These are phyloP conservation scores for Daboia siamensis DNA, from an alignment of 2,113 vertebrate genomes.

Conservation along the genomic window DNA sequence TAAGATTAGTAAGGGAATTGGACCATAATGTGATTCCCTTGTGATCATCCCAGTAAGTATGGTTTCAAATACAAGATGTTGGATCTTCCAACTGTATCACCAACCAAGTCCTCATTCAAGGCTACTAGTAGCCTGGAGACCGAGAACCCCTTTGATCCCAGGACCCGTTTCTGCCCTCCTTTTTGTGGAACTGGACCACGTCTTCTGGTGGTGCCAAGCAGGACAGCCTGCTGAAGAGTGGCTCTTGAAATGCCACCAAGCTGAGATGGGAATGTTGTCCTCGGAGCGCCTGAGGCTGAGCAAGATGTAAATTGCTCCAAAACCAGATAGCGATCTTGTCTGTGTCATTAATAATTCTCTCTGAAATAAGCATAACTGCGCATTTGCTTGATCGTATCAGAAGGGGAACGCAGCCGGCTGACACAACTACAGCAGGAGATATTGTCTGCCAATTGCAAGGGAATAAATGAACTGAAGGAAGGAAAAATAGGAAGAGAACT, in stretches of 20 bases:
- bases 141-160: background rate
- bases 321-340: background rate
- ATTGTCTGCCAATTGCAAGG: background rate
- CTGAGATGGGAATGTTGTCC: background rate
- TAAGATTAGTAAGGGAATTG: background rate
- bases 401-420: background rate
- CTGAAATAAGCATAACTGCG: background rate
- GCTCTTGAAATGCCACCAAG: background rate
- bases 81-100: background rate
- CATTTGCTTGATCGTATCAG: background rate
- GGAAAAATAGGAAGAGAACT: no score
- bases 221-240: no score
- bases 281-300: background rate
- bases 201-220: background rate
- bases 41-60: background rate
- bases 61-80: background rate
- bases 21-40: background rate
- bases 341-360: background rate
- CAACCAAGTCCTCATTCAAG: background rate
- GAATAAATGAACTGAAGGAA: background rate
- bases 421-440: background rate
- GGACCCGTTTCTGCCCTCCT: background rate
- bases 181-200: background rate
- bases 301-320: background rate
- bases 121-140: no score